Conservation (phyloP, 2,113 vertebrate genomes). For the Cariama cristata region DNA sequence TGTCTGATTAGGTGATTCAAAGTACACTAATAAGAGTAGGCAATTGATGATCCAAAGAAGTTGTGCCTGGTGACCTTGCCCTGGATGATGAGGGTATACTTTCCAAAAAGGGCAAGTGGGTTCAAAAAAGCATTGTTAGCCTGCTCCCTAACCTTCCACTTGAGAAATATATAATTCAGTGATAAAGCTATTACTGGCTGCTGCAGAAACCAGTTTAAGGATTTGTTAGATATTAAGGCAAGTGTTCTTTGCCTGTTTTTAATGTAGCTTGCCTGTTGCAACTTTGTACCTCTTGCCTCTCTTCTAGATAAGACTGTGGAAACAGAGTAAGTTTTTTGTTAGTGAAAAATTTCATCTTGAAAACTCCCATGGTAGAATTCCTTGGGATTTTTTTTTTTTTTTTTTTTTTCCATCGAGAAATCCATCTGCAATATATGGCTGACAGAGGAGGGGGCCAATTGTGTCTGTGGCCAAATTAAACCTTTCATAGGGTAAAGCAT, state of each 20-base stretch:
- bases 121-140: neutral
- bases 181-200: neutral
- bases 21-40: neutral
- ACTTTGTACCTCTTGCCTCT: neutral
- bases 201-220: neutral
- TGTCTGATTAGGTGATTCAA: neutral
- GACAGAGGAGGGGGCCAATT: neutral
- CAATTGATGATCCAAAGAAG: neutral
- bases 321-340: neutral
- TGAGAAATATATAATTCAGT: neutral
- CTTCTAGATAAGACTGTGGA: neutral
- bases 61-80: neutral
- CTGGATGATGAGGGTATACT: neutral
- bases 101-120: neutral
- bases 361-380: neutral
- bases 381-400: accelerated
- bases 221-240: neutral
- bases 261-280: neutral
- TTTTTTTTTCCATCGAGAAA: neutral
- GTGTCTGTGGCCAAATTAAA: neutral
- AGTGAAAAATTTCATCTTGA: neutral
- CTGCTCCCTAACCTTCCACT: neutral
- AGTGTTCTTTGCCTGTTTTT: neutral
- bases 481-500: neutral
- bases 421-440: neutral